Base-by-base conservation (phyloP, 1,140 invertebrate species). In the Lerema accius region DNA sequence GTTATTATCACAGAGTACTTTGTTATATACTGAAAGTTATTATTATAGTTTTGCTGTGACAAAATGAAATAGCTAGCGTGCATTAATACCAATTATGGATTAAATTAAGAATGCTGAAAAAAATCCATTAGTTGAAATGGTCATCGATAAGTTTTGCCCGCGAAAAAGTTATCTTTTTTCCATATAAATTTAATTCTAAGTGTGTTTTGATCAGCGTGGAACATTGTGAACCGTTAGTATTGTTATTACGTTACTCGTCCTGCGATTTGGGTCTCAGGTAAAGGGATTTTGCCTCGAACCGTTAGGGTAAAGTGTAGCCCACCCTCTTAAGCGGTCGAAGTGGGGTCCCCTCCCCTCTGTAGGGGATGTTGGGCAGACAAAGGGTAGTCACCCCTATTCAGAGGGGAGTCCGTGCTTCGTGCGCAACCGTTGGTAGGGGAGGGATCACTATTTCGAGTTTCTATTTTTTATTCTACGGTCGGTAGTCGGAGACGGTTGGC, bases 311-410 rank as follows among this genome's bases (percentile, higher is more conserved):
- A 76, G 74, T 76, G 68, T 68, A 67, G 61, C 79, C 76, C 78
- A 84, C 82, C 80, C 81, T 80, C 78, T 75, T 81, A 69, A 76
- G 71, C 74, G 73, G 64, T 67, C 74, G 76, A 76, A 86, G 79
- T 86, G 86, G 86, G 84, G 84, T 84, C 76, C 76, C 84, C 82
- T 81, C 81, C 85, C 84, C 71, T 86, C 71, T 65, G 58, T 84
- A 82, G 78, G 83, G 78, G 82, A 84, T 75, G 84, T 79, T 78
- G 78, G 82, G 84, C 71, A 84, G 80, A 88, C 86, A 86, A 86
- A 89, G 84, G 84, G 83, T 85, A 86, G 81, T 85, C 84, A 78
- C 84, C 86, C 87, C 80, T 83, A 80, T 76, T 72, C 85, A 71
- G 78, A 87, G 84, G 85, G 87, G 84, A 83, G 80, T 73, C 66